Evolutionary conservation across 53 echinoderm and acorn worm genomes (phyloP), one percentile per base, ranked within the genome.

Genomic region (Apostichopus leukothele): DNA sequence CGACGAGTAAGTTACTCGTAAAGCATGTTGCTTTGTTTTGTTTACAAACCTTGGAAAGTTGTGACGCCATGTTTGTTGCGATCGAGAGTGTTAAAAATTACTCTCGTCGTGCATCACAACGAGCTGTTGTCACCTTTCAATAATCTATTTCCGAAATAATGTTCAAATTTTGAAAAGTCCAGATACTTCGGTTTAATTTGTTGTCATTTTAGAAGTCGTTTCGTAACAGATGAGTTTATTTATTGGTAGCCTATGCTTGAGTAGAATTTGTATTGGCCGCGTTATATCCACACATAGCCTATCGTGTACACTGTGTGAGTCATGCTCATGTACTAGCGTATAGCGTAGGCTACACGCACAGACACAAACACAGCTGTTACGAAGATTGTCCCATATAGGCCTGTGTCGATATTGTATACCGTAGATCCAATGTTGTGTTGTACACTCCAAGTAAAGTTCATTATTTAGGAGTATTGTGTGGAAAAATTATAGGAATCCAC

Each of bases 1-100:
- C 89, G 98, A 98, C 86, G 98, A 98, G 98, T 98, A 90, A 95
- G 98, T 94, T 66, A 88, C 90, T 83, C 39, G 51, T 26, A n/a
- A 67, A 85, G 86, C 75, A 86, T 86, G 77, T 90, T 86, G 75
- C 84, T 60, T 74, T 76, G 89, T 87, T 87, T 86, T 92, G 92
- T 94, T 95, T 79, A 67, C 79, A 92, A 89, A 91, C 51, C 84
- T 60, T 86, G 90, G 67, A 66, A 90, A 76, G 93, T 90, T 85
- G 75, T 87, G 91, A 91, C 93, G 93, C 86, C 91, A 93, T 91
- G 81, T 91, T 90, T 92, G 88, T 88, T 88, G 74, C 79, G 79
- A 26, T 21, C 78, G 90, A 89, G 85, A 87, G 87, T 92, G 92
- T 89, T 83, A 83, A 39, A 77, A 86, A 75, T 84, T 1, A 67